Base-by-base conservation (phyloP, 2,888 invertebrate genomes). In the Mythimna lalbum region DNA sequence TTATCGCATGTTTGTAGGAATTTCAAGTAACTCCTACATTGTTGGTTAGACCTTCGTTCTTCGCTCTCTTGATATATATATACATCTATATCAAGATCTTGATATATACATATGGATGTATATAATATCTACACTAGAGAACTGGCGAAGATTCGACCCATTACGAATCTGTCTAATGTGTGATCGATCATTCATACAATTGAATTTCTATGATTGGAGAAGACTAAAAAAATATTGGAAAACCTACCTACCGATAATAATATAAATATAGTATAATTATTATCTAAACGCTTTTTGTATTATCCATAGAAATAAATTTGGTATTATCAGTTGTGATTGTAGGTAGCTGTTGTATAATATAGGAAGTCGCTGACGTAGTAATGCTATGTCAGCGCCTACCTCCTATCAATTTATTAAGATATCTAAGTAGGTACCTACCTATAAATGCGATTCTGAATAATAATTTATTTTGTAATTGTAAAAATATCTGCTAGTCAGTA, bases 21-120 rank as follows among this genome's bases (percentile, higher is more conserved):
- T 53, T 70, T 64, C 52, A 49, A 21, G 47, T 55, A 75, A 66
- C 31, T 49, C 21, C 12, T 52, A 52, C 43, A 6, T 27, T 50
- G 39, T 6, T 19, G 36, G 31, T 59, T 49, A 73, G 50, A 39
- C 50, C 39, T 62, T 69, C 50, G 17, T 43, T 52, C 39, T 75
- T 75, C 66, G 53, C 36, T 66, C 47, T 47, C 53, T 52, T 73
- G n/a, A 49, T 49, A 19, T 21, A n/a, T n/a, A n/a, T n/a, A n/a
- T n/a, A n/a, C n/a, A n/a, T n/a, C n/a, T n/a, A n/a, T n/a, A n/a
- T n/a, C n/a, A n/a, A n/a, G n/a, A n/a, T n/a, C n/a, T n/a, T n/a
- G n/a, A n/a, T n/a, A n/a, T n/a, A n/a, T n/a, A n/a, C n/a, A n/a
- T n/a, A n/a, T n/a, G n/a, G n/a, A n/a, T n/a, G n/a, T n/a, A n/a